Evolutionary conservation across 2,113 vertebrate species (phyloP).

Genomic region (Pseudopodoces humilis): DNA sequence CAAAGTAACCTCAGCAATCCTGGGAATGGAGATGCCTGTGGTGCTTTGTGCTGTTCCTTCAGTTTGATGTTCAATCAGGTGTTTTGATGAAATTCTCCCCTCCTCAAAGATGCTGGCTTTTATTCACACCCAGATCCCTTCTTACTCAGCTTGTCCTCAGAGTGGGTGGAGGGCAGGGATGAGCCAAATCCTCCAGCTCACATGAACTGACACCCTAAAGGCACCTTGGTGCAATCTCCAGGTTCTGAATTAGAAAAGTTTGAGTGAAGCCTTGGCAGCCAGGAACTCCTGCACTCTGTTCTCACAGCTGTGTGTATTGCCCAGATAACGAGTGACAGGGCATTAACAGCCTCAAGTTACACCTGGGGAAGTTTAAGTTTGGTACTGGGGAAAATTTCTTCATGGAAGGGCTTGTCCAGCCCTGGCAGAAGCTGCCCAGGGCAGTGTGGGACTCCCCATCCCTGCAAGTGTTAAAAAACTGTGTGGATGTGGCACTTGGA

Average conservation of each 20-base stretch:
- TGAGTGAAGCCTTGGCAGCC: neutral
- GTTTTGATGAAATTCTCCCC: neutral
- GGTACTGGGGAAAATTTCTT: neutral
- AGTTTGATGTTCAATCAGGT: neutral
- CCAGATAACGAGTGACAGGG: neutral
- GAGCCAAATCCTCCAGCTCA: neutral
- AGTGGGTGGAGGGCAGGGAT: neutral
- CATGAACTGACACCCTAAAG: accelerated
- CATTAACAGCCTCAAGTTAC: neutral
- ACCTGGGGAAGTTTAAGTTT: neutral
- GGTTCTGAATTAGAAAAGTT: neutral
- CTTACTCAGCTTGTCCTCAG: neutral
- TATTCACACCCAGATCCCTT: neutral
- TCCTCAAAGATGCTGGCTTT: neutral
- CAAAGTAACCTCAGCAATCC: neutral
- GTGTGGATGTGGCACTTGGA: neutral
- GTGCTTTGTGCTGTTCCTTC: neutral
- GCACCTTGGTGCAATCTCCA: neutral
- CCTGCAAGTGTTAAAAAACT: neutral
- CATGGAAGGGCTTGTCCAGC: too few species aligned
- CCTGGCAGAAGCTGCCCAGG: neutral
- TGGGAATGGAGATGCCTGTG: accelerated
- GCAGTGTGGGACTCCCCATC: neutral
- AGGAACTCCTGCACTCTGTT: neutral
- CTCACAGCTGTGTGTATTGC: neutral